phyloP scores from a whole-genome alignment of 2,888 invertebrate species.

The Parasteatoda lunata region DNA sequence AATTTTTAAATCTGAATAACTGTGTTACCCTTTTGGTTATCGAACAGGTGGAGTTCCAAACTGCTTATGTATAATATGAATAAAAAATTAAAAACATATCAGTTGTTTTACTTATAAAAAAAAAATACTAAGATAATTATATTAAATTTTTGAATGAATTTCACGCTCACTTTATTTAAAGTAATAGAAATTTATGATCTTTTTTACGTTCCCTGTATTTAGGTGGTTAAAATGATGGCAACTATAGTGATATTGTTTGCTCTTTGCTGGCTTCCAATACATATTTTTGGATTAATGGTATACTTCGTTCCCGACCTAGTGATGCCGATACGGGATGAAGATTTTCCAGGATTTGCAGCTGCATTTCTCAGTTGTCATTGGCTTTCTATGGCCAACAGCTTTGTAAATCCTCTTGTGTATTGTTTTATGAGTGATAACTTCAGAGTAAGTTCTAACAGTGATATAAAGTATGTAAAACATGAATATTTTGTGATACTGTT shows the following conservation, averaged over 20 bases:
- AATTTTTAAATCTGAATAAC: no score
- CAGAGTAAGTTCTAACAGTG: constrained; percentile 68
- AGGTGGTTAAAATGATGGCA: constrained; percentile 71
- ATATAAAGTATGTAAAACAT: no score
- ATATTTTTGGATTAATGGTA: constrained; percentile 74
- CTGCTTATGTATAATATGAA: no score
- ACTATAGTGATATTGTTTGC: constrained; percentile 69
- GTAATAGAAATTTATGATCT: no score
- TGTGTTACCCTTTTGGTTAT: no score
- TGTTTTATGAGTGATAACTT: constrained; percentile 73
- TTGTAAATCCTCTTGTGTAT: constrained; percentile 71
- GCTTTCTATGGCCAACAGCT: constrained; percentile 71
- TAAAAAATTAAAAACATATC: no score
- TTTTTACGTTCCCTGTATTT: neutral
- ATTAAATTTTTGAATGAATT: no score
- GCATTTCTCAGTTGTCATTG: constrained; percentile 70
- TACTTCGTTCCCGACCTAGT: constrained; percentile 51
- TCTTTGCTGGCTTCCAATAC: constrained; percentile 70
- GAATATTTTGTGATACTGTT: no score
- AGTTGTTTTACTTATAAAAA: no score
- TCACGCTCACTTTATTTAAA: no score
- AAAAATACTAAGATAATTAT: no score
- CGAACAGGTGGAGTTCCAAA: no score
- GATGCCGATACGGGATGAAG: constrained; percentile 45
- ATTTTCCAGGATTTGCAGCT: constrained; percentile 59